Evolutionary conservation across 2,888 invertebrate genomes (phyloP).

Genomic region (Saturnia pavonia): DNA sequence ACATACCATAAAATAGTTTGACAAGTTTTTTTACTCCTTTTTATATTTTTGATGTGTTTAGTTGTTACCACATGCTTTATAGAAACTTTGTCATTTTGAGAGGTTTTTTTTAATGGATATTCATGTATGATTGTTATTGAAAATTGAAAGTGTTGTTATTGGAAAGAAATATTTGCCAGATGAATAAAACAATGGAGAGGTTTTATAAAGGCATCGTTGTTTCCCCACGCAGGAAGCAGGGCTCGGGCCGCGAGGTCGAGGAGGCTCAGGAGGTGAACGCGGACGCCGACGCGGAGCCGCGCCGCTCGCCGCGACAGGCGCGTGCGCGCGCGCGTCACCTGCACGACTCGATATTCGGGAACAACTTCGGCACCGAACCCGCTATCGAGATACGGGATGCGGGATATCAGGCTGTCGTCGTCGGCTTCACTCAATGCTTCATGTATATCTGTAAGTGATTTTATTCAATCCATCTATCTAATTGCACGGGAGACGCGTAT

Average conservation of each 20-base stretch:
- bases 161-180: too few relatives aligned
- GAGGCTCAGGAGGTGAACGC: slow-evolving; percentile 69
- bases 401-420: slow-evolving; percentile 42
- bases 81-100: too few relatives aligned
- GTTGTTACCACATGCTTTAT: too few relatives aligned
- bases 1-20: too few relatives aligned
- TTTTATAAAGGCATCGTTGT: background rate
- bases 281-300: slow-evolving; percentile 38
- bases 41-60: too few relatives aligned
- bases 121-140: too few relatives aligned
- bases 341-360: slow-evolving; percentile 52
- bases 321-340: slow-evolving; percentile 47
- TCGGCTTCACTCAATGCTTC: slow-evolving; percentile 67
- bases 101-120: too few relatives aligned
- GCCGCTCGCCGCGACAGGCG: slow-evolving; percentile 28
- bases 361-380: slow-evolving; percentile 60
- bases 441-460: slow-evolving; percentile 72
- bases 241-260: slow-evolving; percentile 58
- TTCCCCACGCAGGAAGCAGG: slow-evolving; percentile 60
- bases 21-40: too few relatives aligned
- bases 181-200: too few relatives aligned
- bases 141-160: too few relatives aligned
- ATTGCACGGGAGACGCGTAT: background rate
- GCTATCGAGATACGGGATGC: slow-evolving; percentile 28
- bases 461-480: background rate